phyloP scores from a whole-genome alignment of 2,797 vertebrate genomes.

The Dromococcyx pavoninus region DNA sequence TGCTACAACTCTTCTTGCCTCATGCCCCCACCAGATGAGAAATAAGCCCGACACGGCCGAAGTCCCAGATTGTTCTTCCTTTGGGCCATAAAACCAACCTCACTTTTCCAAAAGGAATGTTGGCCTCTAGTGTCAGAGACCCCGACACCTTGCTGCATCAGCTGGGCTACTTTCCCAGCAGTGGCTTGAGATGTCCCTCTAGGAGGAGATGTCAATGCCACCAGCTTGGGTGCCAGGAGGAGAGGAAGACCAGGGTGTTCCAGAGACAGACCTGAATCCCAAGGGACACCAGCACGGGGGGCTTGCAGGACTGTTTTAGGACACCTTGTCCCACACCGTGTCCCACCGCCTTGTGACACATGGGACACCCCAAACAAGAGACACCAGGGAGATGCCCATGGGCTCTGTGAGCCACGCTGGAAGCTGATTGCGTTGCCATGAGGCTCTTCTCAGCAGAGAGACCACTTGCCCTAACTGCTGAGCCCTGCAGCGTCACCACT shows the following conservation, averaged over 20 bases:
- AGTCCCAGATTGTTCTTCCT: not conserved
- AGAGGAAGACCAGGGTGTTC: not conserved
- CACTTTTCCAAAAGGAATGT: rapidly evolving
- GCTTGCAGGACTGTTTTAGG: not conserved
- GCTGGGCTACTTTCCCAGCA: rapidly evolving
- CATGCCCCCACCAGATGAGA: not conserved
- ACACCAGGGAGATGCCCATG: rapidly evolving
- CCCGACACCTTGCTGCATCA: rapidly evolving
- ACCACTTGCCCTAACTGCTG: not conserved
- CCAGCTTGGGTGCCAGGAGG: not conserved
- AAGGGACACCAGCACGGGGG: not conserved
- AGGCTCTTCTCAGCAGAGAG: not conserved
- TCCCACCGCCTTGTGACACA: not conserved
- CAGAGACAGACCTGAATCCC: not conserved
- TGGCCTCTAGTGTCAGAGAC: not conserved
- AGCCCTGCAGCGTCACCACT: not conserved
- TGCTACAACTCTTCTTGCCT: not conserved
- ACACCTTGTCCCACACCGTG: not conserved
- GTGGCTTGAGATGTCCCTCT: not conserved
- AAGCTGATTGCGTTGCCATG: rapidly evolving
- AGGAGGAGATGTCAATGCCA: not conserved
- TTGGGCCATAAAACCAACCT: not conserved
- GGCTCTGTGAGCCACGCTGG: rapidly evolving
- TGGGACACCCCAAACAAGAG: not conserved
- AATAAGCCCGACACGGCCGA: not conserved